Conservation (phyloP, 37 sponge, comb jelly and placozoan species). For the Theonella swinhoei region DNA sequence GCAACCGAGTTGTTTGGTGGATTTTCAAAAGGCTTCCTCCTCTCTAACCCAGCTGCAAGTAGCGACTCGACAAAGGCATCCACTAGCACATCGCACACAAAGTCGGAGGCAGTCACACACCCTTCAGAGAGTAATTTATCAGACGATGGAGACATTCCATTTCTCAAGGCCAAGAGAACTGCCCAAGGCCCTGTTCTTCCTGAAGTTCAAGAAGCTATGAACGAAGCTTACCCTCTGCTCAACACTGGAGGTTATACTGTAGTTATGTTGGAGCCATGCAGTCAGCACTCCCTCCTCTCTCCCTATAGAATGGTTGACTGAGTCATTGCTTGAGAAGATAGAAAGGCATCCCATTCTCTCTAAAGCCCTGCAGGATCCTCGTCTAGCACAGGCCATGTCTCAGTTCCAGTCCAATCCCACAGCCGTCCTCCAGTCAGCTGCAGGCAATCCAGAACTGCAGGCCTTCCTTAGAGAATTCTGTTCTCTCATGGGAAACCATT, state of each 20-base stretch:
- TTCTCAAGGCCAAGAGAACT: constrained; percentile 26
- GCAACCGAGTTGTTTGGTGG: constrained; percentile 48
- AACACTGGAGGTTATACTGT: constrained; percentile 32
- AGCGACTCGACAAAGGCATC: neutral
- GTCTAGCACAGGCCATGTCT: constrained; percentile 31
- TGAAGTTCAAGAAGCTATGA: constrained; percentile 79
- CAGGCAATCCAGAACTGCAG: constrained; percentile 41
- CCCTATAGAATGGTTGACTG: constrained; percentile 81
- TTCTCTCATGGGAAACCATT: constrained; percentile 79
- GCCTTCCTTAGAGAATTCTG: constrained; percentile 77
- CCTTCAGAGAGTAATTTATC: no score
- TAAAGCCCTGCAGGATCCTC: constrained; percentile 64
- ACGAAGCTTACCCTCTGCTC: constrained; percentile 45
- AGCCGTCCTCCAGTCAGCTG: constrained; percentile 26
- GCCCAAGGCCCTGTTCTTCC: constrained; percentile 12
- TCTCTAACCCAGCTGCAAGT: neutral
- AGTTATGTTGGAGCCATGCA: neutral
- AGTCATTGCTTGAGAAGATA: constrained; percentile 76
- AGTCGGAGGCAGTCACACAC: neutral
- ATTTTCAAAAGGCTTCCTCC: constrained; percentile 78
- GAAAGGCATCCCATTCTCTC: constrained; percentile 63
- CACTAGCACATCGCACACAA: neutral
- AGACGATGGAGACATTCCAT: constrained; percentile 10
- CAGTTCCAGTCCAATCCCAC: constrained; percentile 69
- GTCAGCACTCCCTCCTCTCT: neutral